Base-by-base conservation (phyloP, 1,140 invertebrate genomes). In the Cheumatopsyche charites region DNA sequence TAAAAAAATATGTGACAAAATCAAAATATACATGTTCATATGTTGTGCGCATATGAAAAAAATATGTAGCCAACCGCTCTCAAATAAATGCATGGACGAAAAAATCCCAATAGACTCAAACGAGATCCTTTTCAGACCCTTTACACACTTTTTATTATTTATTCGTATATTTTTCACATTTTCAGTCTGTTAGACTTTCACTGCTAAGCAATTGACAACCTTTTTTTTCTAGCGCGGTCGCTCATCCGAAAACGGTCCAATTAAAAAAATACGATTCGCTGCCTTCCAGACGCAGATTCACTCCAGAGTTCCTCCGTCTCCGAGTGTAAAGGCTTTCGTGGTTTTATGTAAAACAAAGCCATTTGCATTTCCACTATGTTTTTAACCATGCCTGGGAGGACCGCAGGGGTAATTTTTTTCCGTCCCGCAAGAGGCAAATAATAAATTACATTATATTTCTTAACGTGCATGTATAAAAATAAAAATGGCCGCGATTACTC, bases 371-470 rank as follows among this genome's bases (percentile, higher is more conserved):
- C 47, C 47, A 52, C 47, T 52, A 52, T 52, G 47, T 36, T 36
- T 36, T 36, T 36, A 36, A 9, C n/a, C n/a, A n/a, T n/a, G n/a
- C n/a, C 29, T 36, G 29, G 9, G 29, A 9, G 29, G 29, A 36
- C 29, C 29, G 47, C n/a, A 17, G 47, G 47, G 47, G 47, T 17
- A 52, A 52, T 52, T 52, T 52, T 52, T 52, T 19, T 52, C 15
- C 47, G n/a, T 15, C 5, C 15, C 1, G 19, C n/a, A 9, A 19
- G 47, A 19, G 19, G 19, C n/a, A 52, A 36, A 36, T 36, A 36
- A 52, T 52, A 52, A 52, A 52, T 52, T 52, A 52, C 47, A 52
- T 52, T 52, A 52, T 52, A 52, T 52, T 52, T 52, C 47, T 52
- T 36, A 36, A 36, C 29, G 29, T 36, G 43, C 12, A 15, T 19